These are phyloP conservation scores for Colletes latitarsis DNA, from an alignment of 1,140 invertebrate genomes.

Conservation along the genomic window DNA sequence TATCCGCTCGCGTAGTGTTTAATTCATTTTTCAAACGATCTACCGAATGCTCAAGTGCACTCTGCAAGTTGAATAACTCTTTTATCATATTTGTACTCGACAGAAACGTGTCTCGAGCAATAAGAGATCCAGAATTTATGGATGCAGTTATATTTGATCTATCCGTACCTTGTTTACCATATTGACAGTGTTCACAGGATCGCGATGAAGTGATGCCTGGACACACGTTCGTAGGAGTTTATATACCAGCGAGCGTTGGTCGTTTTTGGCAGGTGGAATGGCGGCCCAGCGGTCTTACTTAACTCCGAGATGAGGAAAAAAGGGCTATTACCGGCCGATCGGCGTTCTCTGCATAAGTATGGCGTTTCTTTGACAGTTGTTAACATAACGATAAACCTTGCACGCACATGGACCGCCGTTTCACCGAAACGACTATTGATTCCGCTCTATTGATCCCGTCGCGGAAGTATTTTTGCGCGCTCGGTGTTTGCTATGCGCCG, in stretches of 20 bases:
- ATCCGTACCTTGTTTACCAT: constrained; percentile 70
- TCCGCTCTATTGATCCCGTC: constrained; percentile 48
- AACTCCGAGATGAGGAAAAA: constrained; percentile 59
- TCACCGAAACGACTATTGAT: constrained; percentile 35
- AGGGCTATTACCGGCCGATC: constrained; percentile 40
- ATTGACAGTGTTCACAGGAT: constrained; percentile 52
- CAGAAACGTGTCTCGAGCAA: no score
- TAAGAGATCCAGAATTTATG: no score
- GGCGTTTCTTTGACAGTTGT: constrained; percentile 22
- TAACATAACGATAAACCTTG: constrained; percentile 17
- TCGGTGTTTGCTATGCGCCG: neutral
- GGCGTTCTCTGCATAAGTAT: constrained; percentile 52
- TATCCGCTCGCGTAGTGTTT: no score
- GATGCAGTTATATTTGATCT: no score
- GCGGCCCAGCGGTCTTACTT: constrained; percentile 72
- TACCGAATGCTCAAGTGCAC: no score
- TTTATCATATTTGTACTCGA: no score
- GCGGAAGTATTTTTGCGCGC: constrained; percentile 26
- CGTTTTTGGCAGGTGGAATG: constrained; percentile 65
- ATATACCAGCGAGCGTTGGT: constrained; percentile 61
- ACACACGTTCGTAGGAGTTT: constrained; percentile 57
- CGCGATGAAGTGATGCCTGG: constrained; percentile 69
- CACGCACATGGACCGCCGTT: constrained; percentile 18
- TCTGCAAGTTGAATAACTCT: no score
- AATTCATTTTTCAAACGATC: no score